Evolutionary conservation across 2,888 invertebrate species (phyloP).

Genomic region (Nomada goodeniana): DNA sequence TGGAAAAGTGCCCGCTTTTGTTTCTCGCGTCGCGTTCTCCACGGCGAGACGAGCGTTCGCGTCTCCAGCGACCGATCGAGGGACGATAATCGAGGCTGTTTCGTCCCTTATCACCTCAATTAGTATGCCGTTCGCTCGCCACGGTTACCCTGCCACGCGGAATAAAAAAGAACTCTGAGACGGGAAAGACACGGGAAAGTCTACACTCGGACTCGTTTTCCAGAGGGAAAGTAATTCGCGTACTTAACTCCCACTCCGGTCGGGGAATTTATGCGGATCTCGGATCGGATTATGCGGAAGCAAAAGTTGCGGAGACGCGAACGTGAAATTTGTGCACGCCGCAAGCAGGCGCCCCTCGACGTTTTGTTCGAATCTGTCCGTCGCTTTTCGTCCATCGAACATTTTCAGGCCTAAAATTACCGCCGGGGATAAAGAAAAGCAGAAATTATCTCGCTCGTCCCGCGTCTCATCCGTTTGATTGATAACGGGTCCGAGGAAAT

Average conservation of each 20-base stretch:
- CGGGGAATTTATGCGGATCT: constrained; percentile 46
- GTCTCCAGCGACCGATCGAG: constrained; percentile 32
- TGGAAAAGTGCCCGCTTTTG: constrained; percentile 25
- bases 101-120: constrained; percentile 5
- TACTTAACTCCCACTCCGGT: neutral
- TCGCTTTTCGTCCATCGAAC: too few relatives aligned
- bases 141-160: neutral
- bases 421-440: too few relatives aligned
- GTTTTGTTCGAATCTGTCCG: neutral
- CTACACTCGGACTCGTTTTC: neutral
- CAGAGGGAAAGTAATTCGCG: constrained; percentile 23
- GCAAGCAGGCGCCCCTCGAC: neutral
- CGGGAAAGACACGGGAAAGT: neutral
- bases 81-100: constrained; percentile 35
- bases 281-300: constrained; percentile 26
- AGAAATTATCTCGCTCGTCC: neutral
- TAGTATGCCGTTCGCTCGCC: neutral
- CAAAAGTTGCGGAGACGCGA: constrained; percentile 26
- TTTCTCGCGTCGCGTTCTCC: constrained; percentile 20
- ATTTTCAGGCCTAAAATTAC: too few relatives aligned
- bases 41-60: constrained; percentile 18
- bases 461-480: constrained; percentile 22
- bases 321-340: constrained; percentile 1
- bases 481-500: neutral
- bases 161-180: neutral